These are phyloP conservation scores for Dinoponera quadriceps DNA, from an alignment of 1,140 invertebrate genomes.

Conservation along the genomic window DNA sequence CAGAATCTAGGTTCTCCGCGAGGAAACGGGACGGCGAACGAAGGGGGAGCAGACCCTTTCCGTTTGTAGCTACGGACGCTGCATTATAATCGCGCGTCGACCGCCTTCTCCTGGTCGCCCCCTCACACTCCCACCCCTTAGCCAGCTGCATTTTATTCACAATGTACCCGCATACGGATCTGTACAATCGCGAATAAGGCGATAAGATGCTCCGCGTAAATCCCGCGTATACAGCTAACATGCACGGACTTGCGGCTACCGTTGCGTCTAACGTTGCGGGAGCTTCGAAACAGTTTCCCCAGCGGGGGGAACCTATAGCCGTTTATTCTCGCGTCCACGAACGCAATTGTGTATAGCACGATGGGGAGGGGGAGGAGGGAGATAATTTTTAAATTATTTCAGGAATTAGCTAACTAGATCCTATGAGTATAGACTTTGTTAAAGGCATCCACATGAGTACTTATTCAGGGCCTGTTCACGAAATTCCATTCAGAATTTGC, in stretches of 20 bases:
- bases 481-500: no score
- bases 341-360: no score
- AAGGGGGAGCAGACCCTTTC: conserved; percentile 64
- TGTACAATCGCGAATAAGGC: conserved; percentile 58
- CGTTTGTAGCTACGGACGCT: conserved; percentile 66
- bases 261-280: conserved; percentile 37
- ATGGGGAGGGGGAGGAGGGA: no score
- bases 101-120: not conserved
- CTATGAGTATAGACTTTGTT: no score
- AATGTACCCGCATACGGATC: conserved; percentile 66
- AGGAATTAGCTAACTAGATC: no score
- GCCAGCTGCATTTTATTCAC: conserved; percentile 68
- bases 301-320: not conserved
- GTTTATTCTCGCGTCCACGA: conserved; percentile 19
- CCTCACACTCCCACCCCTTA: conserved; percentile 7
- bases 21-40: conserved; percentile 61
- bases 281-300: not conserved
- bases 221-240: conserved; percentile 38
- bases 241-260: conserved; percentile 2
- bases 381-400: no score
- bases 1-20: conserved; percentile 75
- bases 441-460: no score
- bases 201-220: conserved; percentile 47
- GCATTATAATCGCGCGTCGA: conserved; percentile 68
- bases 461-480: no score